phyloP scores from a whole-genome alignment of 2,797 vertebrate species.

The Tamandua tetradactyla region DNA sequence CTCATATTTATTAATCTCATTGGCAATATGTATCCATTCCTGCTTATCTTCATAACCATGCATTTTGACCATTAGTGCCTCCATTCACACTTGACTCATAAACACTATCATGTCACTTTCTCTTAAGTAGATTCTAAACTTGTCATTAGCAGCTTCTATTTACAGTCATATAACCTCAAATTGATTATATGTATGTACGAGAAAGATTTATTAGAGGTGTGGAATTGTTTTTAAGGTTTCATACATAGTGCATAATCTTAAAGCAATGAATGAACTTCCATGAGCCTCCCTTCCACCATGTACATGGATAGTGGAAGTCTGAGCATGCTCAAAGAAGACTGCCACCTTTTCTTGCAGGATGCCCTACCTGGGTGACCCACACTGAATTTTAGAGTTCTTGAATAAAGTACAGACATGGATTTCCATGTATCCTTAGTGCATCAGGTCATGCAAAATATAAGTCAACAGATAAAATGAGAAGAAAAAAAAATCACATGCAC shows the following conservation, averaged over 20 bases:
- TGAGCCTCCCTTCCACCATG: background rate
- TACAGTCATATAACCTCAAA: background rate
- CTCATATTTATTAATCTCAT: background rate
- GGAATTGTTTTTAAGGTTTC: background rate
- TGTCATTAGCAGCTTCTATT: background rate
- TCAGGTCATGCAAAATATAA: background rate
- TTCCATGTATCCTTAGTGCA: background rate
- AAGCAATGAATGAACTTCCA: background rate
- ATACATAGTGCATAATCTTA: background rate
- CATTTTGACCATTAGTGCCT: background rate
- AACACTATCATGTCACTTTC: background rate
- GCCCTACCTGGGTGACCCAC: background rate
- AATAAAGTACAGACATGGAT: background rate
- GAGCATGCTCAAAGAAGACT: accelerated
- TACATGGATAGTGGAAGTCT: background rate
- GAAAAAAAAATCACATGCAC: background rate
- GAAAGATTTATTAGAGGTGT: background rate
- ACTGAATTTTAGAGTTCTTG: background rate
- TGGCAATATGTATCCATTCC: background rate
- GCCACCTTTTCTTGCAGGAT: background rate
- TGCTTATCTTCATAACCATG: background rate
- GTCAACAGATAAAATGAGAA: background rate
- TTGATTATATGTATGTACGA: background rate
- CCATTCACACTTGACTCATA: background rate
- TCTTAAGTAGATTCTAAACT: background rate